These are phyloP conservation scores for Cheilosia urbana DNA, from an alignment of 2,888 invertebrate genomes.

Conservation along the genomic window DNA sequence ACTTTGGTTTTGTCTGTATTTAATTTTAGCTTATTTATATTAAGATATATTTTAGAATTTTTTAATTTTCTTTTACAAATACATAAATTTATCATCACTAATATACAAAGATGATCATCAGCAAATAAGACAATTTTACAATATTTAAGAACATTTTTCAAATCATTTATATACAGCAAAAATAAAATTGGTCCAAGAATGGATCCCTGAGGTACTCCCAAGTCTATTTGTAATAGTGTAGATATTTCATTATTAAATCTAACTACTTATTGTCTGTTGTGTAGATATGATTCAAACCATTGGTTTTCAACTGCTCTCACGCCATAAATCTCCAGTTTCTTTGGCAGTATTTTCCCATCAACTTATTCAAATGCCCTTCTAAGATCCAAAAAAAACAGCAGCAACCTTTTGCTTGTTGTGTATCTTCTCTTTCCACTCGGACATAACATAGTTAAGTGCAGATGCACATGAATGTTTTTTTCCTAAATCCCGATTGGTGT, in stretches of 20 bases:
- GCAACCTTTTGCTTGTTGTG: not conserved
- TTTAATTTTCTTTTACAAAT: too few species aligned
- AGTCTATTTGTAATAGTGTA: not conserved
- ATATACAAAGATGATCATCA: too few species aligned
- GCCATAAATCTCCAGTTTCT: not conserved
- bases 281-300: slow-evolving; percentile 6
- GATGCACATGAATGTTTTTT: not conserved
- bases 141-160: too few species aligned
- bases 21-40: too few species aligned
- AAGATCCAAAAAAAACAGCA: slow-evolving; percentile 1
- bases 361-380: slow-evolving; percentile 2
- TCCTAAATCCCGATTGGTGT: too few species aligned
- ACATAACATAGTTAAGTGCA: not conserved
- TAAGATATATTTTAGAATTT: too few species aligned
- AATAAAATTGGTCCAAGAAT: not conserved
- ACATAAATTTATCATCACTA: too few species aligned
- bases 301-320: slow-evolving; percentile 3
- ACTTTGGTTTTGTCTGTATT: too few species aligned
- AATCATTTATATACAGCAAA: too few species aligned
- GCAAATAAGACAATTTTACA: too few species aligned
- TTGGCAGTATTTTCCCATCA: not conserved
- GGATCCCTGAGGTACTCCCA: slow-evolving; percentile 17
- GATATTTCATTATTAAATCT: not conserved
- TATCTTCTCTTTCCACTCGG: too few species aligned
- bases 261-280: not conserved